Base-by-base conservation (phyloP, 2,113 vertebrate genomes). In the Oceanodroma tethys region DNA sequence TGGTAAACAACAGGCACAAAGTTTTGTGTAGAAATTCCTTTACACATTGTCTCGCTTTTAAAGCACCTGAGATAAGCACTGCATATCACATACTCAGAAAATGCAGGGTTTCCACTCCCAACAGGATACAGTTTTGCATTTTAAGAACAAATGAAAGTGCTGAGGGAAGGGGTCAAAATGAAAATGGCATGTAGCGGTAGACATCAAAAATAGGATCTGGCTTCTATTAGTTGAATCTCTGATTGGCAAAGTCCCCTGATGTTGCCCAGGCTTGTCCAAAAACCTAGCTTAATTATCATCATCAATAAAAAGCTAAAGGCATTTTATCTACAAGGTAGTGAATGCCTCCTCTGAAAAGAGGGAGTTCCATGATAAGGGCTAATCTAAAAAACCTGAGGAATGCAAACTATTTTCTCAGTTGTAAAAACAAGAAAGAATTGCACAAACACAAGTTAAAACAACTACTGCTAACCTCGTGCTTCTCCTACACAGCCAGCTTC, bases 371-470 rank as follows among this genome's bases (percentile, higher is more conserved):
- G 96, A 97, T 97, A 97, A 98, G 93, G 95, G 80, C 96, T 97
- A 97, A 98, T 97, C 97, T 98, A 91, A 97, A 96, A 97, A 97
- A 97, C 96, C 62, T 68, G 50, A 97, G 94, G 96, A 98, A 97
- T 97, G 95, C 82, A 73, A 98, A 95, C 70, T 93, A 97, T 97
- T 97, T 94, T 97, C 86, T 91, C 88, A 90, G 96, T 97, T 97
- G 93, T 81, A 91, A 97, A 96, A 93, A 95, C 95, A 96, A 88
- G 93, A 93, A 82, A 85, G 92, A 94, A 95, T 96, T 88, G 84
- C 67, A 92, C 92, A 97, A 97, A 95, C 81, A 96, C 78, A 93
- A 93, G 94, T 91, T 93, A 95, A 95, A 96, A 97, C 93, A 95
- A 95, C 72, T 91, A 36, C 88, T 65, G 62, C 84, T 60, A 95